Evolutionary conservation across 2,797 vertebrate genomes (phyloP).

Genomic region (Eremophila alpestris): DNA sequence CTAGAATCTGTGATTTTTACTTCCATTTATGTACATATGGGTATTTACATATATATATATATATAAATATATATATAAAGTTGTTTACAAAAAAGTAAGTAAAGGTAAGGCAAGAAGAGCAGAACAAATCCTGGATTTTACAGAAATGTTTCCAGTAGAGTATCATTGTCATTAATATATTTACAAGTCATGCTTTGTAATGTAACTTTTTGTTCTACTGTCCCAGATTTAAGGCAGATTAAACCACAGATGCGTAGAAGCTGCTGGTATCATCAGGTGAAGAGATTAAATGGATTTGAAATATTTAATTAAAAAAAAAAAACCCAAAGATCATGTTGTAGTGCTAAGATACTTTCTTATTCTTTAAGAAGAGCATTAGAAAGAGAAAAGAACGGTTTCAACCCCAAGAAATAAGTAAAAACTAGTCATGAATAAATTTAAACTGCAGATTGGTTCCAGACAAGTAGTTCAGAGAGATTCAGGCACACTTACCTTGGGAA

Average conservation of each 20-base stretch:
- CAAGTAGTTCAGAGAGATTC: not conserved
- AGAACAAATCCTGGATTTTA: slow-evolving; percentile 49
- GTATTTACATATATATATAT: not conserved
- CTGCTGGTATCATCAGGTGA: slow-evolving; percentile 14
- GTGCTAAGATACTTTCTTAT: not conserved
- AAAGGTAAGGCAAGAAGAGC: not conserved
- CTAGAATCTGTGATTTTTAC: not conserved
- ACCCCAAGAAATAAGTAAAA: not conserved
- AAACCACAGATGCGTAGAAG: slow-evolving; percentile 21
- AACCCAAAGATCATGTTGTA: not conserved
- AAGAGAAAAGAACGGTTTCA: not conserved
- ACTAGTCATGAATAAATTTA: slow-evolving; percentile 19
- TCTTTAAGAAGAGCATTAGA: not conserved
- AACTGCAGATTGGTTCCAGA: not conserved
- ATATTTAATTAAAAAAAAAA: slow-evolving; percentile 36
- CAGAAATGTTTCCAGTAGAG: not conserved
- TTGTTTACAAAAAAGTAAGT: not conserved
- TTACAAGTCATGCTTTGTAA: not conserved
- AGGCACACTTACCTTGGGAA: not conserved
- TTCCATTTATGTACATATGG: not conserved
- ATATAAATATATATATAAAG: not conserved
- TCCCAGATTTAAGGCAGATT: slow-evolving; percentile 20
- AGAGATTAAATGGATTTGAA: slow-evolving; percentile 53
- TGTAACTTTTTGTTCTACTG: not conserved
- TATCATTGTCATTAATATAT: not conserved